Conservation (phyloP, 2,113 vertebrate species). For the Pithys albifrons region DNA sequence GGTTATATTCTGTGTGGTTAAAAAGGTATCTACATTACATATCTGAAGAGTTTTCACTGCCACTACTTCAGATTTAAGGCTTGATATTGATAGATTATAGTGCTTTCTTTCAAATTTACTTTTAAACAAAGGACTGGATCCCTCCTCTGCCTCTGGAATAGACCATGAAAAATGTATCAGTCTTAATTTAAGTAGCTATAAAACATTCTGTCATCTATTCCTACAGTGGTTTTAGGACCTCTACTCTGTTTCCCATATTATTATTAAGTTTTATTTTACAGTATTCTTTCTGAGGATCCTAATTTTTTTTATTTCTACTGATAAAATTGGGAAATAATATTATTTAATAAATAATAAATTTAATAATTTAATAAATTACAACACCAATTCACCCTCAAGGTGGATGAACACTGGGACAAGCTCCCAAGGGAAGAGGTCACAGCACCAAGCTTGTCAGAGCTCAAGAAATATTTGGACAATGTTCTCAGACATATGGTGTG, state of each 20-base stretch:
- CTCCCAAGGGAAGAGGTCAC: background rate
- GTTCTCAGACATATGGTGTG: background rate
- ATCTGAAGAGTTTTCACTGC: background rate
- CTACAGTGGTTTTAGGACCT: background rate
- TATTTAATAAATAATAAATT: background rate
- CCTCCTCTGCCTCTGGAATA: background rate
- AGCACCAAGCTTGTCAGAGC: background rate
- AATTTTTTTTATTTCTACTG: background rate
- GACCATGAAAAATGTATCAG: background rate
- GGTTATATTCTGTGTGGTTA: background rate
- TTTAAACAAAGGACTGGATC: background rate
- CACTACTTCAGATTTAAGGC: background rate
- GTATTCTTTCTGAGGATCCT: background rate
- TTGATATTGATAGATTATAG: background rate
- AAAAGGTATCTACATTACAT: background rate
- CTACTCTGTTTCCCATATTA: background rate
- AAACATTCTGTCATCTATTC: background rate
- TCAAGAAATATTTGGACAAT: background rate
- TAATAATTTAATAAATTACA: background rate
- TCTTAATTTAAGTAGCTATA: background rate
- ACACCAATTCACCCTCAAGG: background rate
- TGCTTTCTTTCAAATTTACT: background rate
- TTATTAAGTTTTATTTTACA: background rate
- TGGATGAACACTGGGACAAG: background rate
- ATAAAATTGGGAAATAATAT: background rate